phyloP scores from a whole-genome alignment of 2,888 invertebrate species.

The Himalopsyche anomala region DNA sequence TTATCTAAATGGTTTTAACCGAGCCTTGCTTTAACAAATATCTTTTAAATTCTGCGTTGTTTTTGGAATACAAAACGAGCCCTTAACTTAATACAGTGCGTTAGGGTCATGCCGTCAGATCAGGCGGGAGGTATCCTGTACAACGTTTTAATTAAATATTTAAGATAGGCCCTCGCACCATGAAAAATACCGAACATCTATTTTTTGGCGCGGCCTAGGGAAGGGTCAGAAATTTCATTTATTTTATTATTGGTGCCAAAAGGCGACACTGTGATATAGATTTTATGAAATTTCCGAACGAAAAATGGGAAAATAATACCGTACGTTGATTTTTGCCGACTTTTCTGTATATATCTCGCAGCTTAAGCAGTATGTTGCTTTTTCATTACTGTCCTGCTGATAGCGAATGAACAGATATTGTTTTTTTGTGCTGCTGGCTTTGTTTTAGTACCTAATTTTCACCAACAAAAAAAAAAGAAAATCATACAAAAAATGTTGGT shows the following conservation, averaged over 20 bases:
- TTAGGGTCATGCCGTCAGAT: constrained; percentile 3
- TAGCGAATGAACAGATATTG: background rate
- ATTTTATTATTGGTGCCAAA: constrained; percentile 36
- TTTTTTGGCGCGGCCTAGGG: background rate
- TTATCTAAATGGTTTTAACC: background rate
- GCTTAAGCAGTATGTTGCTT: constrained; percentile 21
- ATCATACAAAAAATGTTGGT: too few relatives aligned
- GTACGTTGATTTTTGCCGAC: background rate
- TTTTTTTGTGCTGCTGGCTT: background rate
- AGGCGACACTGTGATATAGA: constrained; percentile 31
- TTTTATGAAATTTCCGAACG: constrained; percentile 16
- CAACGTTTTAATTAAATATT: constrained; percentile 31
- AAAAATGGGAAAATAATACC: constrained; percentile 11
- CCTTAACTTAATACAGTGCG: background rate
- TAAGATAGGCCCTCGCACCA: constrained; percentile 3
- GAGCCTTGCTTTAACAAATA: background rate
- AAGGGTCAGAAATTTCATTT: constrained; percentile 42
- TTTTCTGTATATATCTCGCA: background rate
- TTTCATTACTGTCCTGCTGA: constrained; percentile 8
- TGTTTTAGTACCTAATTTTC: too few relatives aligned
- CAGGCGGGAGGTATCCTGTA: background rate
- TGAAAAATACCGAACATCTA: background rate
- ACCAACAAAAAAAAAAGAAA: too few relatives aligned
- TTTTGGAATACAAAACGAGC: background rate
- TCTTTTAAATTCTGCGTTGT: background rate